Base-by-base conservation (phyloP, 2,888 invertebrate species). In the Yponomeuta plumbellus region DNA sequence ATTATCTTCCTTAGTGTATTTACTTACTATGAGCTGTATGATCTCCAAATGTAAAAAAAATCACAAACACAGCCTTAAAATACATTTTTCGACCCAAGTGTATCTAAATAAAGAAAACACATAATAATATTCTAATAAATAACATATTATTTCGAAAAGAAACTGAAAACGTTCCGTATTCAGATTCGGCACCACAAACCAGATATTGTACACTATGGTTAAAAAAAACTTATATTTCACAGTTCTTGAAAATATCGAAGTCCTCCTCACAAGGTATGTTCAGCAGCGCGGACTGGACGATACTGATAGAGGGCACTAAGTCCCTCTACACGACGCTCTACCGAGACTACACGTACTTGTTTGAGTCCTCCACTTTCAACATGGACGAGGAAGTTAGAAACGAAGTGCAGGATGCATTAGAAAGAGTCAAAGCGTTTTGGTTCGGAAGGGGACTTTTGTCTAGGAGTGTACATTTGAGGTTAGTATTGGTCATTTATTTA, bases 311-410 rank as follows among this genome's bases (percentile, higher is more conserved):
- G 64, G 83, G 76, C 17, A 68, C 91, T 2, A 85, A 86, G 68
- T 70, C 73, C 0, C 69, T 91, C 0, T 88, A 87, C 68, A 69
- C 78, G 0, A 84, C 78, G 57, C 67, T 90, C 8, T 77, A 85
- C 21, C 68, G 69, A 0, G 84, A 86, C 63, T 88, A 87, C 67
- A 82, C 89, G 0, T 91, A 89, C 68, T 61, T 91, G 1, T 84
- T 90, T 66, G 80, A 87, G 64, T 88, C 78, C 70, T 75, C 77
- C 13, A 79, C 72, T 5, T 91, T 80, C 58, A 80, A 80, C 6
- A 86, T 90, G 85, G 74, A 80, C 62, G 71, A 71, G 1, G 67
- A 67, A 0, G 72, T 69, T 40, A 78, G 77, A 66, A 68, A 39
- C 0, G 67, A 70, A 2, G 69, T 84, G 0, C 68, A 71, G 0